phyloP scores from a whole-genome alignment of 2,888 invertebrate species.

The Ornithoptera priamus region DNA sequence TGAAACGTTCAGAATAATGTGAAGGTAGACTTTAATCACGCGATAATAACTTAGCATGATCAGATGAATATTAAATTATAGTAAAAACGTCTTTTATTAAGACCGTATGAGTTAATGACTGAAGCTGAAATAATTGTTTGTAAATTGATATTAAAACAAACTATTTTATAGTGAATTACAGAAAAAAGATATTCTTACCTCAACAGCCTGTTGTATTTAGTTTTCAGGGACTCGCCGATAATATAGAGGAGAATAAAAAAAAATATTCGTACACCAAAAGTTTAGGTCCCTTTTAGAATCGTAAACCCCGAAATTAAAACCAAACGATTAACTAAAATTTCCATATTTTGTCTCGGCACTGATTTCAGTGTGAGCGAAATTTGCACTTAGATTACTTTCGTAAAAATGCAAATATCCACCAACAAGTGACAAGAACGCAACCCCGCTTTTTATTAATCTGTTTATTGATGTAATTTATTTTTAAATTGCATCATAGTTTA shows the following conservation, averaged over 20 bases:
- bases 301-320: constrained; percentile 16
- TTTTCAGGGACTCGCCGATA: too few relatives aligned
- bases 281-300: constrained; percentile 13
- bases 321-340: constrained; percentile 27
- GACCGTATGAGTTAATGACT: neutral
- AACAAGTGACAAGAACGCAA: constrained; percentile 24
- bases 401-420: constrained; percentile 28
- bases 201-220: too few relatives aligned
- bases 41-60: neutral
- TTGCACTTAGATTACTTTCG: constrained; percentile 30
- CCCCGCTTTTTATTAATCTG: constrained; percentile 17
- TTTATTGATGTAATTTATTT: constrained; percentile 13
- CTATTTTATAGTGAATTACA: too few relatives aligned
- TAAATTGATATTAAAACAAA: too few relatives aligned
- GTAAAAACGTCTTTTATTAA: neutral
- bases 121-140: too few relatives aligned
- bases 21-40: constrained; percentile 3
- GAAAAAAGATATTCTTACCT: too few relatives aligned
- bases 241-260: too few relatives aligned
- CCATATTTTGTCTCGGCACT: constrained; percentile 26
- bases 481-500: neutral
- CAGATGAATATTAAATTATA: neutral
- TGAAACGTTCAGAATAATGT: constrained; percentile 7
- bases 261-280: neutral
- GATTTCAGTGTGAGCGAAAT: constrained; percentile 28